A percentile compares a stretch with the other conserved stretches of the same genome.
These are phyloP conservation scores for Plectus sambesii DNA, from an alignment of 1,140 invertebrate genomes.

Conservation along the genomic window DNA sequence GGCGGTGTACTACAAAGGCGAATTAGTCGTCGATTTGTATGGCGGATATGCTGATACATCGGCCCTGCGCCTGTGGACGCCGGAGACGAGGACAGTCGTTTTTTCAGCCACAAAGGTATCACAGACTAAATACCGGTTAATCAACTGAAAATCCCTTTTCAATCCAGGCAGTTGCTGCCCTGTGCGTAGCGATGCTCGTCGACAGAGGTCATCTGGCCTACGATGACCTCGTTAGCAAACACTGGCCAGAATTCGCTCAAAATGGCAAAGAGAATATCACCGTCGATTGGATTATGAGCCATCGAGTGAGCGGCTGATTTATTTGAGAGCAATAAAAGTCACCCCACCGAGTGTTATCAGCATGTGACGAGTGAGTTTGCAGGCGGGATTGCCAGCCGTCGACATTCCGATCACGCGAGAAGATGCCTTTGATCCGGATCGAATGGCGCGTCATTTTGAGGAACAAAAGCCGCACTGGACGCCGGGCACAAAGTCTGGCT, in stretches of 20 bases:
- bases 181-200: conserved; percentile 45
- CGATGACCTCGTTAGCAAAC: conserved; percentile 43
- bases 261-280: conserved; percentile 49
- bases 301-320: conserved; percentile 39
- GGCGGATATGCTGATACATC: conserved; percentile 37
- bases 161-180: conserved; percentile 45
- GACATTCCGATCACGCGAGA: conserved; percentile 12
- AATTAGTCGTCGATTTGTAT: conserved; percentile 38
- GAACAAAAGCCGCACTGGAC: conserved; percentile 36
- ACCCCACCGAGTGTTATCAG: neutral
- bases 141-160: no score
- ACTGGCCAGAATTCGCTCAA: conserved; percentile 50
- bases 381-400: conserved; percentile 19
- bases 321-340: conserved; percentile 6
- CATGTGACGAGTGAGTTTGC: conserved; percentile 8
- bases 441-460: conserved; percentile 30
- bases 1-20: conserved; percentile 35
- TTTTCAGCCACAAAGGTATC: conserved; percentile 40
- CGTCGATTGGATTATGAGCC: conserved; percentile 46
- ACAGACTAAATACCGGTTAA: no score
- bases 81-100: conserved; percentile 35
- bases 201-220: conserved; percentile 47
- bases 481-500: conserved; percentile 41
- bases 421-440: conserved; percentile 16
- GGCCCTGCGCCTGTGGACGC: conserved; percentile 27